Base-by-base conservation (phyloP, 2,113 vertebrate species). In the Cyprinodon brontotheroides region DNA sequence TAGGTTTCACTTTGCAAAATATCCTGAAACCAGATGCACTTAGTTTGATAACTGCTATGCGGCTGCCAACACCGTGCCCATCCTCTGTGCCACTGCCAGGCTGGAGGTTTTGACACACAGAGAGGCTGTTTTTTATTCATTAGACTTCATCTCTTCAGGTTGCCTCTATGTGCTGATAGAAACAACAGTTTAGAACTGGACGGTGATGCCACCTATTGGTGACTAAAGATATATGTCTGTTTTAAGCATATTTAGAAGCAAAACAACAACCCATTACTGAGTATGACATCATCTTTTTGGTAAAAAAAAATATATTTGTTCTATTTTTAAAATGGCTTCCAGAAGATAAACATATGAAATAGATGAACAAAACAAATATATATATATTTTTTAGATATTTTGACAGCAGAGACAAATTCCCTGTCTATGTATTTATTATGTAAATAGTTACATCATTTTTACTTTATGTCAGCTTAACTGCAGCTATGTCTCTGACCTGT, bases 181-280 rank as follows among this genome's bases (percentile, higher is more conserved):
- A n/a, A 6, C 8, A 61, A 17, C 17, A 29, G 47, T 71, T 22
- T n/a, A 71, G 17, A 13, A 68, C 53, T 81, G 71, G 73, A 75
- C 3, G 81, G 64, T 69, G 79, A 86, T 68, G 80, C 83, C 87
- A 82, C 65, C 86, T 87, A 57, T 82, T 77, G 86, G 82, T 70
- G 69, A 74, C 70, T 11, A 53, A 11, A 10, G 4, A 78, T 65
- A 74, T 17, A 39, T 45, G 17, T 61, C 63, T 65, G 45, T 70
- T 62, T 47, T 15, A 10, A 29, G 73, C 57, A 2, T 2, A 57
- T 72, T 64, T 4, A 47, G 53, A 15, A 72, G 13, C 17, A 61
- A 29, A 71, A 29, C 36, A 17, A 29, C 47, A 50, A 14, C 41
- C 45, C 13, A 4, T n/a, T 45, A 14, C 5, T 20, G 29, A 12